Evolutionary conservation across 1,140 invertebrate genomes (phyloP).

Genomic region (Caerostris extrusa): DNA sequence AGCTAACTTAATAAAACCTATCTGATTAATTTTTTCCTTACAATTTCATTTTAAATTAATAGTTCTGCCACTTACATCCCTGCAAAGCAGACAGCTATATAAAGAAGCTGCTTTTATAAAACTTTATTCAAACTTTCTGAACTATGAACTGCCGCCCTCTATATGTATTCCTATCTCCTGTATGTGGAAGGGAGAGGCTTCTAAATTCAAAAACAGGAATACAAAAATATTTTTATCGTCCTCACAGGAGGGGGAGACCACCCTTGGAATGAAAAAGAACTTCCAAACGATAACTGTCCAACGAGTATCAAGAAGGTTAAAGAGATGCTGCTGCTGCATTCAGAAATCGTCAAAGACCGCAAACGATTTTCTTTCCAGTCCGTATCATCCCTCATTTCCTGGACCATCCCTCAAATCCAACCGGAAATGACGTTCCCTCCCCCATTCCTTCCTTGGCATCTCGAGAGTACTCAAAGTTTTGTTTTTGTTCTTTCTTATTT

Average conservation of each 20-base stretch:
- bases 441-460: neutral
- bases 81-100: too few relatives aligned
- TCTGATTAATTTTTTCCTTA: too few relatives aligned
- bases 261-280: neutral
- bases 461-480: slow-evolving; percentile 6
- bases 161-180: neutral
- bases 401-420: slow-evolving; percentile 71
- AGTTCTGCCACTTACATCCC: too few relatives aligned
- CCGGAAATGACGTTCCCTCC: slow-evolving; percentile 54
- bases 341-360: slow-evolving; percentile 24
- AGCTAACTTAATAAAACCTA: too few relatives aligned
- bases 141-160: neutral
- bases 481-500: neutral
- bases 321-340: slow-evolving; percentile 48
- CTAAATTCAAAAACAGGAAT: neutral
- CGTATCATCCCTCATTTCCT: slow-evolving; percentile 66
- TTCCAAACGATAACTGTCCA: neutral
- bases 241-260: neutral
- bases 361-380: slow-evolving; percentile 60
- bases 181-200: neutral
- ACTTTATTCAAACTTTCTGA: neutral
- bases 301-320: slow-evolving; percentile 24
- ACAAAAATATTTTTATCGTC: slow-evolving; percentile 12
- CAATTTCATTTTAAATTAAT: too few relatives aligned
- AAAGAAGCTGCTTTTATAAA: too few relatives aligned